Conservation (phyloP, 2,888 invertebrate species). For the Rutpela maculata region DNA sequence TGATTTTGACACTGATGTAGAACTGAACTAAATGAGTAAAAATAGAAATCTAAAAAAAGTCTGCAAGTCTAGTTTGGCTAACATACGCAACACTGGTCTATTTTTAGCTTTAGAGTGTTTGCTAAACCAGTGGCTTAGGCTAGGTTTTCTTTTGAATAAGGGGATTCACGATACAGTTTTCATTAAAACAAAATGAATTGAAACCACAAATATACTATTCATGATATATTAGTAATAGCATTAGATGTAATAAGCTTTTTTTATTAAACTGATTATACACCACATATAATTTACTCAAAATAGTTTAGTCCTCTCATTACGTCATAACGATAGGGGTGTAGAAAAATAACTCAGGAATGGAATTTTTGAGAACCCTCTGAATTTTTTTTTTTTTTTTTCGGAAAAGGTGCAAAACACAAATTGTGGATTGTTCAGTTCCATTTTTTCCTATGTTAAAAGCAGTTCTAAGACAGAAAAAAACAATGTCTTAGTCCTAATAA, state of each 20-base stretch:
- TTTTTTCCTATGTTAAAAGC: too few species aligned
- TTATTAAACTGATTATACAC: background rate
- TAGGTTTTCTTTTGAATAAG: background rate
- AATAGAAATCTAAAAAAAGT: conserved; percentile 60
- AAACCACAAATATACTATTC: background rate
- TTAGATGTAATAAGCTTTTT: background rate
- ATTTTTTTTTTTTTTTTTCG: too few species aligned
- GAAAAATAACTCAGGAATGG: too few species aligned
- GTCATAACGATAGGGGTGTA: too few species aligned
- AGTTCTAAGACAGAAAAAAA: too few species aligned
- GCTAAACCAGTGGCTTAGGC: conserved; percentile 26
- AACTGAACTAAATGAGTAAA: conserved; percentile 48
- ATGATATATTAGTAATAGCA: background rate
- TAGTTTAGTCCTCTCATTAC: too few species aligned
- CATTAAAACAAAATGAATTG: background rate
- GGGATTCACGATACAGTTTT: background rate
- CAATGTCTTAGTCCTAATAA: too few species aligned
- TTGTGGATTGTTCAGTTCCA: too few species aligned
- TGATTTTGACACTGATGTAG: conserved; percentile 48
- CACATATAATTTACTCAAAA: background rate
- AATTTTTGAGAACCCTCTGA: too few species aligned
- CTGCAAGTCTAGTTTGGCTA: conserved; percentile 72
- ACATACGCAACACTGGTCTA: conserved; percentile 73
- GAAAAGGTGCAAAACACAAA: too few species aligned
- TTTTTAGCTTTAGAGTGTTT: conserved; percentile 70